Conservation (phyloP, 2,113 vertebrate genomes). For the Bos taurus region ARS-UCD2.0 NC_037344.1:33609001-33609500, state of each 20-base stretch:
- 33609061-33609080: not conserved
- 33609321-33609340: not conserved
- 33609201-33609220: too few species aligned
- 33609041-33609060: not conserved
- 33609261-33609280: not conserved
- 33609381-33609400: not conserved
- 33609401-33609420: not conserved
- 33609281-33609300: not conserved
- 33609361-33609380: not conserved
- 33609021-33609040: not conserved
- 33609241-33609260: not conserved
- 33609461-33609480: slow-evolving; percentile 33
- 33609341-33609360: not conserved
- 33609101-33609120: not conserved
- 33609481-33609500: not conserved
- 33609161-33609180: too few species aligned
- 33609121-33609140: not conserved
- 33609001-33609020: not conserved
- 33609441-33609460: slow-evolving; percentile 27
- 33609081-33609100: not conserved
- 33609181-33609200: too few species aligned
- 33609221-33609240: not conserved
- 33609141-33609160: not conserved
- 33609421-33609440: slow-evolving; percentile 1
- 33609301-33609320: not conserved